These are phyloP conservation scores for Cnemophilus loriae DNA, from an alignment of 2,113 vertebrate genomes.

Conservation along the genomic window DNA sequence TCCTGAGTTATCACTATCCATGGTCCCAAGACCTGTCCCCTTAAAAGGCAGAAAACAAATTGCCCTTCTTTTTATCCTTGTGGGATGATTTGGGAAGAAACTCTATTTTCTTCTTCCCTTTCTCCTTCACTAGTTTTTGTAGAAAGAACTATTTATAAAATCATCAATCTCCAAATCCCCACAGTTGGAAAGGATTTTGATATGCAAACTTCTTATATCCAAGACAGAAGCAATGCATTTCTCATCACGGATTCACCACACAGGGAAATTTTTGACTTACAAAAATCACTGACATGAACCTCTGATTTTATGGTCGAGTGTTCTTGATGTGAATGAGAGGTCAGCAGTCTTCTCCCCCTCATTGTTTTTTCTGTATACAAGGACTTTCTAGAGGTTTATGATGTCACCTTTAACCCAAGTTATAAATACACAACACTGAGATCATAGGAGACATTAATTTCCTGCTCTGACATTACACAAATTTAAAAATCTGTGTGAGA, in stretches of 20 bases:
- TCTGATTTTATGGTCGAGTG: slow-evolving; percentile 42
- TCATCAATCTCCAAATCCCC: neutral
- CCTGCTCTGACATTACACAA: slow-evolving; percentile 28
- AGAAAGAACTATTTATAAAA: neutral
- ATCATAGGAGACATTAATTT: slow-evolving; percentile 31
- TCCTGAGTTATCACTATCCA: neutral
- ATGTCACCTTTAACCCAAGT: slow-evolving; percentile 50
- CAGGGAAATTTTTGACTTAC: neutral
- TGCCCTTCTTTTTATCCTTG: neutral
- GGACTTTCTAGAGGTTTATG: slow-evolving; percentile 43
- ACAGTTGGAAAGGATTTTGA: neutral
- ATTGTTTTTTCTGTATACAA: slow-evolving; percentile 54
- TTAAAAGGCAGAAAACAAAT: neutral
- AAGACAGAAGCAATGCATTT: neutral
- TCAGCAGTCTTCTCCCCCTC: slow-evolving; percentile 43
- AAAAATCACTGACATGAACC: slow-evolving; percentile 7
- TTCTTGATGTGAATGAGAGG: slow-evolving; percentile 41
- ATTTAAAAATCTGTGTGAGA: neutral
- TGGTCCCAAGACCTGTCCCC: neutral
- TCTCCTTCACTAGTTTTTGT: neutral
- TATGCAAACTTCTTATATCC: neutral
- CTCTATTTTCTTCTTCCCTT: neutral
- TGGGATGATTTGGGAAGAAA: neutral
- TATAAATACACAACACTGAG: slow-evolving; percentile 35
- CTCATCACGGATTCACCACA: neutral